These are phyloP conservation scores for Mohoua ochrocephala DNA, from an alignment of 2,113 vertebrate genomes.

Conservation along the genomic window DNA sequence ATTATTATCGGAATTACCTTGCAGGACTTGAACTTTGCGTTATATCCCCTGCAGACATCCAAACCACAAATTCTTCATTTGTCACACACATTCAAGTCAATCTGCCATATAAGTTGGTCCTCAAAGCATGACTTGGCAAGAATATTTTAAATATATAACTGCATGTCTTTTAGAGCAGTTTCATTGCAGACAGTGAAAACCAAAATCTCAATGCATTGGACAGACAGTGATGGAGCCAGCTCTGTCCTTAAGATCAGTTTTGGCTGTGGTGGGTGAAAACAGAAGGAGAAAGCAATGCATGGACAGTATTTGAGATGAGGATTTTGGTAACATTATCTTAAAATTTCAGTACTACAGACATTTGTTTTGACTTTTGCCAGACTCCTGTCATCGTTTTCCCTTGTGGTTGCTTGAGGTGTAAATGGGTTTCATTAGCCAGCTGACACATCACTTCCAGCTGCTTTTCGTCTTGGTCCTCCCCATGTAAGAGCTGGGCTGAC, in stretches of 20 bases:
- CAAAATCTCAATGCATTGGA: accelerated
- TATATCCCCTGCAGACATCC: background rate
- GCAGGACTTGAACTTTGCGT: background rate
- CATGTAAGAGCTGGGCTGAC: background rate
- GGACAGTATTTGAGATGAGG: background rate
- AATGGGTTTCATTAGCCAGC: background rate
- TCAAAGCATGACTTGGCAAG: background rate
- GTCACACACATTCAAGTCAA: background rate
- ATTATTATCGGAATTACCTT: background rate
- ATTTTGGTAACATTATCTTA: background rate
- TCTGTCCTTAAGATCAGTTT: background rate
- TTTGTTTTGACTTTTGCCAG: background rate
- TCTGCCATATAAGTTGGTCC: background rate
- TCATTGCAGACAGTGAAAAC: background rate
- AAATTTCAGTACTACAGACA: background rate
- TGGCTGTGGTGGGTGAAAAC: background rate
- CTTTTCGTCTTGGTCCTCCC: background rate
- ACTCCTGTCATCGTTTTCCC: background rate
- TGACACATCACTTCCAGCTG: background rate
- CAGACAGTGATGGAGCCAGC: background rate
- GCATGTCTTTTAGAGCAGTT: background rate
- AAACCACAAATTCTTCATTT: background rate
- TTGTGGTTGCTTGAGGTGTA: background rate
- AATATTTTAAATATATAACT: background rate
- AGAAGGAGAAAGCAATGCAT: background rate